A percentile compares a stretch with the other conserved stretches of the same genome.
Evolutionary conservation across 2,113 vertebrate genomes (phyloP).

Genomic region (Carassius auratus): DNA sequence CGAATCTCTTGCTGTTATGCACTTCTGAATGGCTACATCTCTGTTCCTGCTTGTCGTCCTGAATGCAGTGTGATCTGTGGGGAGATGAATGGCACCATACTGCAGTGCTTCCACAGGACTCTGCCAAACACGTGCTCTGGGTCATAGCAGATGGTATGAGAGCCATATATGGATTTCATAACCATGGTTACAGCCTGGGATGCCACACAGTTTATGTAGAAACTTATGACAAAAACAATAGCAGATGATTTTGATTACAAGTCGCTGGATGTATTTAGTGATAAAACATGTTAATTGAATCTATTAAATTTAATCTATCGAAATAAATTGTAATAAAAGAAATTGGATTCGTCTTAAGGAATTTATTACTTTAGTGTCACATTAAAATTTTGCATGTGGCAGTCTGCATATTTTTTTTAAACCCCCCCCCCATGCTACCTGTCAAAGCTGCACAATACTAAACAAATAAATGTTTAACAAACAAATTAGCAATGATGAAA

Average conservation of each 20-base stretch:
- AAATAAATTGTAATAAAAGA: neutral
- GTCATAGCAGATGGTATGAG: conserved; percentile 89
- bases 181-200: conserved; percentile 86
- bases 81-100: conserved; percentile 83
- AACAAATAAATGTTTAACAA: conserved; percentile 33
- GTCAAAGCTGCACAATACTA: conserved; percentile 20
- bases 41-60: conserved; percentile 66
- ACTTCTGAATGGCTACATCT: neutral
- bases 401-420: neutral
- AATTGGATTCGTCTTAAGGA: neutral
- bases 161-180: conserved; percentile 83
- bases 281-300: neutral
- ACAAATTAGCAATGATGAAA: neutral
- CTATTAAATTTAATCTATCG: too few relatives aligned
- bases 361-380: conserved; percentile 42
- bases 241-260: conserved; percentile 7
- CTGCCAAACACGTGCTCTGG: conserved; percentile 82
- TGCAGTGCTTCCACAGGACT: conserved; percentile 77
- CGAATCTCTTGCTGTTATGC: neutral
- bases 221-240: conserved; percentile 17
- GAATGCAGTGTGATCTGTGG: conserved; percentile 68
- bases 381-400: conserved; percentile 25
- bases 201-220: conserved; percentile 44
- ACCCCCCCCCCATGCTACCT: neutral
- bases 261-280: conserved; percentile 5